Evolutionary conservation across 2,113 vertebrate genomes (phyloP).

Genomic region (Ciconia stormi): DNA sequence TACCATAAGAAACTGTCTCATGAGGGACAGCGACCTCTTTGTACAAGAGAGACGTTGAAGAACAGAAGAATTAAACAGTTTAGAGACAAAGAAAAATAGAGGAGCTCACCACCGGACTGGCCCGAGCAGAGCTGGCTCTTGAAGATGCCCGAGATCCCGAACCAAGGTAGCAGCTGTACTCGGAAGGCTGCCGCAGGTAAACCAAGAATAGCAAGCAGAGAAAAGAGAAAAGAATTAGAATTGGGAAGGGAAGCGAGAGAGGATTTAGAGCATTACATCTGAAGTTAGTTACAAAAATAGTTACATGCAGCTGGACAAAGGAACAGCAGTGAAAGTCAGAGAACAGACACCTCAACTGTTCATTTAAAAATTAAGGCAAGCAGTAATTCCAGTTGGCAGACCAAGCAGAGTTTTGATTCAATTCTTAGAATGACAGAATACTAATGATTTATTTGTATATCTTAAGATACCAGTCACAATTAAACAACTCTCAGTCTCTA

Average conservation of each 20-base stretch:
- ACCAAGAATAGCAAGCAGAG: slow-evolving; percentile 43
- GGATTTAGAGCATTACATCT: neutral
- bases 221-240: slow-evolving; percentile 63
- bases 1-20: neutral
- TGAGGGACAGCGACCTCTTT: neutral
- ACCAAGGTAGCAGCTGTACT: slow-evolving; percentile 84
- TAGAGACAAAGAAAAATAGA: neutral
- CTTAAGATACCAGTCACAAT: neutral
- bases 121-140: slow-evolving; percentile 92
- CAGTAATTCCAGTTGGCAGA: neutral
- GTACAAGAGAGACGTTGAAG: neutral
- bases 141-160: slow-evolving; percentile 90
- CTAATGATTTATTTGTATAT: neutral
- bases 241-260: neutral
- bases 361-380: neutral
- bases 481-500: neutral
- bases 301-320: slow-evolving; percentile 2
- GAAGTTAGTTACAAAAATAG: neutral
- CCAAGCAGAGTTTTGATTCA: neutral
- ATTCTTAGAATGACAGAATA: neutral
- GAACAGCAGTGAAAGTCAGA: neutral
- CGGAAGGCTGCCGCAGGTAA: slow-evolving; percentile 80
- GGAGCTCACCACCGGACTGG: slow-evolving; percentile 94
- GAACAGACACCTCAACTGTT: neutral
- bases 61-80: neutral